Conservation (phyloP, 2,113 vertebrate genomes). For the Rhynchomys soricoides region DNA sequence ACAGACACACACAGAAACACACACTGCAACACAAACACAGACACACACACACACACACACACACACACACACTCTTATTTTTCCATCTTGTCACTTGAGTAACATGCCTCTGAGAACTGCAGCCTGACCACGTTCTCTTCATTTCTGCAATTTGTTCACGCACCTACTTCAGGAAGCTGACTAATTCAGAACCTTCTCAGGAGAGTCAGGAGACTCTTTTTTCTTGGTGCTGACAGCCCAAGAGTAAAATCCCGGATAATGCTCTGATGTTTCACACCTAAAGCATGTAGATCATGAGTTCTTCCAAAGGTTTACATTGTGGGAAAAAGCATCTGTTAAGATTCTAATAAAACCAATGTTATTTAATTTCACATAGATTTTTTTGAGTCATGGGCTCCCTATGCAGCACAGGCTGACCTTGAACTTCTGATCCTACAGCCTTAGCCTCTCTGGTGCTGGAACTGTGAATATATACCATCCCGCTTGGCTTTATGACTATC, state of each 20-base stretch:
- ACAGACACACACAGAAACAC: too few species aligned
- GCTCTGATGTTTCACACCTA: background rate
- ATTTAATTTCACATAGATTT: background rate
- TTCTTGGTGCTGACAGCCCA: background rate
- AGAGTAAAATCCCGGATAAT: background rate
- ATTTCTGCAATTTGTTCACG: background rate
- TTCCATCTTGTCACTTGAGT: background rate
- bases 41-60: background rate
- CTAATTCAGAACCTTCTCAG: background rate
- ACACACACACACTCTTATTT: background rate
- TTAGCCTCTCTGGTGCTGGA: background rate
- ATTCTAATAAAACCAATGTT: background rate
- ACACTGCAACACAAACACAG: background rate
- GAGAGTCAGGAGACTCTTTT: background rate
- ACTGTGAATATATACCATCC: background rate
- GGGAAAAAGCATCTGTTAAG: background rate
- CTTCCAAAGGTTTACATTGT: background rate
- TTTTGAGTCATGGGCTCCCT: background rate
- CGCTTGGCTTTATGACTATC: background rate
- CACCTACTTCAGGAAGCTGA: background rate
- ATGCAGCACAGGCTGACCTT: background rate
- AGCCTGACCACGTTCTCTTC: background rate
- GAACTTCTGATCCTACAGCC: background rate
- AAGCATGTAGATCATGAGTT: background rate
- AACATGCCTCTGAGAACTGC: background rate